Percentiles rank a stretch among this genome's conserved stretches.
Evolutionary conservation across 1,140 invertebrate species (phyloP).

Genomic region (Reticulitermes speratus): DNA sequence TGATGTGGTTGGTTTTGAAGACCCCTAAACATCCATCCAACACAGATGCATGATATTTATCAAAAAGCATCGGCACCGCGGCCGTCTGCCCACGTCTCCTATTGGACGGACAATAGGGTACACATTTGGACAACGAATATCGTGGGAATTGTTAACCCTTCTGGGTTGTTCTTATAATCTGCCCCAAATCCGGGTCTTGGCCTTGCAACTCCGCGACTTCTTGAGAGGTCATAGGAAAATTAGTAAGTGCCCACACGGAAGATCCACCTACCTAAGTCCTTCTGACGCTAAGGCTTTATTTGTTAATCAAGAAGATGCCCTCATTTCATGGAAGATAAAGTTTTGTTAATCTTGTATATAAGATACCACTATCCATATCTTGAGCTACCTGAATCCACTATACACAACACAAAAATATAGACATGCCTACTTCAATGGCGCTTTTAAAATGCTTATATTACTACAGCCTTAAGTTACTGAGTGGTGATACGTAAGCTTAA

Average conservation of each 20-base stretch:
- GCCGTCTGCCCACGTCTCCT: neutral
- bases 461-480: too few relatives aligned
- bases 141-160: neutral
- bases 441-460: too few relatives aligned
- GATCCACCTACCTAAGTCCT: neutral
- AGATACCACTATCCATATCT: too few relatives aligned
- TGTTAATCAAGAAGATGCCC: too few relatives aligned
- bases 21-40: neutral
- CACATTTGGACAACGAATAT: neutral
- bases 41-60: neutral
- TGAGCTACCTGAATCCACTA: too few relatives aligned
- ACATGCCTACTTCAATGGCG: too few relatives aligned
- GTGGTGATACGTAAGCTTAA: too few relatives aligned
- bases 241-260: neutral
- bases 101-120: neutral
- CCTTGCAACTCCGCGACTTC: neutral
- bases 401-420: too few relatives aligned
- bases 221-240: neutral
- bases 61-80: neutral
- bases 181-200: neutral
- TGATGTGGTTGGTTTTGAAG: too few relatives aligned
- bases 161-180: neutral
- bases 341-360: neutral
- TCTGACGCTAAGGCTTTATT: too few relatives aligned
- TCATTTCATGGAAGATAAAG: neutral